These are phyloP conservation scores for Labeo calbasu DNA, from an alignment of 2,797 vertebrate species.

Conservation along the genomic window DNA sequence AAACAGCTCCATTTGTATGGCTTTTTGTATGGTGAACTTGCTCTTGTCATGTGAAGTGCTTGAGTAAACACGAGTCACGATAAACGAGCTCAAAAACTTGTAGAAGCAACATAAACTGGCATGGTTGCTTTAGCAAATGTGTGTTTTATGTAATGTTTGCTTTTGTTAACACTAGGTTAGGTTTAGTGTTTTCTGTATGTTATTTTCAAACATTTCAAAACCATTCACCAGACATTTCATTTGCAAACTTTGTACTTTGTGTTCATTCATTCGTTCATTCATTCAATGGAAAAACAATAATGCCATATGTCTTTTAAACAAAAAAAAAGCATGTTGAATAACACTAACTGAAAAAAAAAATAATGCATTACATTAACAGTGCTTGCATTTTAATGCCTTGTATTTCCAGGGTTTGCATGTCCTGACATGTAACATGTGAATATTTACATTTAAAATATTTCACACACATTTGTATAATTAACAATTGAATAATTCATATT, in stretches of 20 bases:
- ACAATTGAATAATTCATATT: too few species aligned
- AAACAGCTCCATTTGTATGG: background rate
- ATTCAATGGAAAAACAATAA: too few species aligned
- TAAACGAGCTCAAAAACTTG: background rate
- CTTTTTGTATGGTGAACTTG: background rate
- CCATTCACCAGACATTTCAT: background rate
- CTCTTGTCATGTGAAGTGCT: background rate
- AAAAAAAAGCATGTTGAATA: too few species aligned
- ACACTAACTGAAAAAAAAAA: too few species aligned
- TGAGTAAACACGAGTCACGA: background rate
- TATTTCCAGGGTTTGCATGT: too few species aligned
- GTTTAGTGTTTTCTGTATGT: background rate
- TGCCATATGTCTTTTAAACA: too few species aligned
- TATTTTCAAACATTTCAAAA: background rate
- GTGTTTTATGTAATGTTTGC: background rate
- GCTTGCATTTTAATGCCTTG: too few species aligned
- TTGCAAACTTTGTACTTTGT: background rate
- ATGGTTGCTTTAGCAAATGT: background rate
- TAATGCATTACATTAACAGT: too few species aligned
- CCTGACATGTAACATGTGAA: too few species aligned
- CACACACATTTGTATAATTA: too few species aligned
- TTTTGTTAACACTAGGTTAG: background rate
- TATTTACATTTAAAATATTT: too few species aligned
- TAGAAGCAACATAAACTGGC: background rate
- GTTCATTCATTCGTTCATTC: too few species aligned